Evolutionary conservation across 1,140 invertebrate species (phyloP), one percentile per base, ranked within the genome.

Genomic region (Megalonaias nervosa): DNA sequence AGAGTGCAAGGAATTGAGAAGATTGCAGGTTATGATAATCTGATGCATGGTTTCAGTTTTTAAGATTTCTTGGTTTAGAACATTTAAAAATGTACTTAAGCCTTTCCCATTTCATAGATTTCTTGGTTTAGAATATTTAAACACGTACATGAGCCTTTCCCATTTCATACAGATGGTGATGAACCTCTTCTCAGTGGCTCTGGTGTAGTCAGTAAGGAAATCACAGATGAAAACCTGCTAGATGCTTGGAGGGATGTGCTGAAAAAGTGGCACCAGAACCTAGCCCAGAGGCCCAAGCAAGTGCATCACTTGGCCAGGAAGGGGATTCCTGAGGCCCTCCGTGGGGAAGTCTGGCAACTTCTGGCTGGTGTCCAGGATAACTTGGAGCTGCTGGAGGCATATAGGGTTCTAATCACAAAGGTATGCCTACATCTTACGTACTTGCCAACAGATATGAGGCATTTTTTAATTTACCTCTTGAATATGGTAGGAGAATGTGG

Each of bases 291-390:
- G 68, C 89, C 89, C 6, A 88, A 88, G 76, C 88, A 89, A 82
- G 85, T 90, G 9, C 80, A 84, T 13, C 80, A 83, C 19, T 79
- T 91, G 68, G 86, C 98, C 0, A 94, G 94, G 75, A 93, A 90
- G 72, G 86, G 87, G 31, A 95, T 99, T 75, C 98, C 98, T 0
- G 98, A 99, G 91, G 97, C 97, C 2, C 92, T 99, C 4, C 92
- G 99, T 65, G 97, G 97, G 0, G 97, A 99, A 92, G 97, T 99
- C 23, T 99, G 98, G 98, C 97, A 98, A 87, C 93, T 98, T 71
- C 92, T 99, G 75, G 95, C 97, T 58, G 95, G 95, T 73, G 94
- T 96, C 73, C 95, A 97, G 84, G 95, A 96, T 77, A 93, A 94
- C 69, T 94, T 95, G 70, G 95, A 98, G 89, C 96, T 98, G 93